Conservation (phyloP, 1,140 invertebrate species). For the Drosophila sechellia region DNA sequence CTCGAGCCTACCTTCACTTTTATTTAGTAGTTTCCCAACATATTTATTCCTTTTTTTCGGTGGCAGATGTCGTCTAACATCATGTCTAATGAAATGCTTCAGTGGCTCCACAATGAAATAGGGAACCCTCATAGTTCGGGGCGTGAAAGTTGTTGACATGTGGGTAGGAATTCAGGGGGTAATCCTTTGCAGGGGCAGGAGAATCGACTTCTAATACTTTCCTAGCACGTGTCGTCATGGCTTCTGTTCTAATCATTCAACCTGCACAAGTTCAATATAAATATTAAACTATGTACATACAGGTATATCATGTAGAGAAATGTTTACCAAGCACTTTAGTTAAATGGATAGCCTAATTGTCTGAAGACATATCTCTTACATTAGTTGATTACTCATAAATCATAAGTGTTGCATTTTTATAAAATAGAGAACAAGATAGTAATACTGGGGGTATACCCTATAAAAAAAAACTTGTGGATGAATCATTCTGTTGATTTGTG, state of each 20-base stretch:
- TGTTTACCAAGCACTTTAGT: too few relatives aligned
- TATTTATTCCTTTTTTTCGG: constrained; percentile 37
- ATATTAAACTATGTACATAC: not conserved
- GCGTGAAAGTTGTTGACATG: constrained; percentile 74
- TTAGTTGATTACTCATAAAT: too few relatives aligned
- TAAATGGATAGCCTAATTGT: too few relatives aligned
- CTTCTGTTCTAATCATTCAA: constrained; percentile 22
- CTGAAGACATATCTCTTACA: too few relatives aligned
- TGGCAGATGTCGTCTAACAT: constrained; percentile 55
- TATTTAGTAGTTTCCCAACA: constrained; percentile 18
- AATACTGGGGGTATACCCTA: too few relatives aligned
- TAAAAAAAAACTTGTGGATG: too few relatives aligned
- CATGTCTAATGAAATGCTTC: constrained; percentile 69
- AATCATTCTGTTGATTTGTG: too few relatives aligned
- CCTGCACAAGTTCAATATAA: not conserved
- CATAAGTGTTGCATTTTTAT: too few relatives aligned
- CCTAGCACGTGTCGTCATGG: constrained; percentile 45
- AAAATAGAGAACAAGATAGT: too few relatives aligned
- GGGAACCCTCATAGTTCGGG: constrained; percentile 60
- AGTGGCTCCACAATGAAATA: constrained; percentile 43
- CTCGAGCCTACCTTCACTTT: constrained; percentile 47
- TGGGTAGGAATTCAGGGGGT: constrained; percentile 34
- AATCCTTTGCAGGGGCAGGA: not conserved
- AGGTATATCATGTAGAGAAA: too few relatives aligned
- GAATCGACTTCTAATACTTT: constrained; percentile 21